Evolutionary conservation across 2,888 invertebrate species (phyloP).

Genomic region (Asteroscopus sphinx): DNA sequence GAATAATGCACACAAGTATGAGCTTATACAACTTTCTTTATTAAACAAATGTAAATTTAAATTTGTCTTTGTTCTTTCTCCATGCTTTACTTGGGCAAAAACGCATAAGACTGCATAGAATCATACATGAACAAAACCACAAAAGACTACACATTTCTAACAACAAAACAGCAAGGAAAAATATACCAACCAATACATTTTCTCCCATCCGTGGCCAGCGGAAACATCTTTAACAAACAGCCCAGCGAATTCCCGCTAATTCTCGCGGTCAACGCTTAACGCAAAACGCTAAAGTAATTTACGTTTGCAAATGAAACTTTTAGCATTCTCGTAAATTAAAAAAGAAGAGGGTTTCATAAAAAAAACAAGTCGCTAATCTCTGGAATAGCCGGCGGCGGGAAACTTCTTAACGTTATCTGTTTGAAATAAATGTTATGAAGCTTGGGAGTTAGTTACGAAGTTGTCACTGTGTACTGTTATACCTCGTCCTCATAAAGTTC

Average conservation of each 20-base stretch:
- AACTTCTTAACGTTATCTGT: conserved; percentile 61
- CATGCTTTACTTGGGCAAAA: too few species aligned
- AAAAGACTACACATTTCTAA: too few species aligned
- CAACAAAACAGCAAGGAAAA: conserved; percentile 47
- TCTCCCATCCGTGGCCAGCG: conserved; percentile 25
- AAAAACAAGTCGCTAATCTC: conserved; percentile 59
- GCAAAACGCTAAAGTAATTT: conserved; percentile 73
- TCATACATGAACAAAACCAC: too few species aligned
- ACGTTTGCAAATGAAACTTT: conserved; percentile 72
- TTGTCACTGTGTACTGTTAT: too few species aligned
- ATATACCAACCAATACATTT: conserved; percentile 46
- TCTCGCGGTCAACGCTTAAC: conserved; percentile 62
- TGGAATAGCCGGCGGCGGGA: conserved; percentile 49
- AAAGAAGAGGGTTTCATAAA: conserved; percentile 64
- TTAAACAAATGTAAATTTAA: too few species aligned
- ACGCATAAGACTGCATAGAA: too few species aligned
- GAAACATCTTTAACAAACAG: conserved; percentile 60
- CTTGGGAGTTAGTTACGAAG: too few species aligned
- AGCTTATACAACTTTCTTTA: too few species aligned
- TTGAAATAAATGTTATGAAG: conserved; percentile 23
- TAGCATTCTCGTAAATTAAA: conserved; percentile 71
- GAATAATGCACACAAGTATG: too few species aligned
- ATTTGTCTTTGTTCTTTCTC: too few species aligned
- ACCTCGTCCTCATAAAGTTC: too few species aligned
- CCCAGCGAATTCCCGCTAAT: conserved; percentile 65